Evolutionary conservation across 1,140 invertebrate genomes (phyloP), one percentile per base, ranked within the genome.

Genomic region (Pararge aegeria): DNA sequence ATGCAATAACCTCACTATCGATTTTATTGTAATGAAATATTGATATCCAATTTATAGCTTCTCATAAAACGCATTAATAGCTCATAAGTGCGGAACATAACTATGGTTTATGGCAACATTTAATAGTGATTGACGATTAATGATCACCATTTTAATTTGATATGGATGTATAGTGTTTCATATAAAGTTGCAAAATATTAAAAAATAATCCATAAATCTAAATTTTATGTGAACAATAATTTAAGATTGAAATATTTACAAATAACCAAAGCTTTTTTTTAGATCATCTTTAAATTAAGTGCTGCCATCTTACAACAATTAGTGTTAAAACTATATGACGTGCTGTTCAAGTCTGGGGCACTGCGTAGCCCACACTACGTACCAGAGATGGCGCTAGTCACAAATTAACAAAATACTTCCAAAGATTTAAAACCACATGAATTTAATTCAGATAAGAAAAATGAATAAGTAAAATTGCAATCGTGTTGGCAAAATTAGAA

Each of bases 111-210:
- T 52, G 24, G 19, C 40, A 16, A 16, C 24, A 42, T 61, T 61
- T 57, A 34, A 57, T 61, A 55, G 54, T 66, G 64, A 66, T 66
- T 66, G 58, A 18, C 50, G 50, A 21, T 61, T 66, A 48, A 66
- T 66, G 51, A 40, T 34, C 30, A 13, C 34, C 9, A 46, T 15
- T 44, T 44, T 34, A 12, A 34, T 34, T 12, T 10, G 12, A 34
- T 7, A 12, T 7, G 30, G 30, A 1, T 34, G 30, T 34, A 10
- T 12, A 34, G 30, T 1, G 7, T 34, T 7, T 3, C 2, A 1
- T 12, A 34, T 34, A 10, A 34, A 29, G 12, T 34, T 34, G 27
- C 0, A 27, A 27, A 27, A 27, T 27, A 27, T 9, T 9, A 9
- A 2, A 24, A 24, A 24, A 7, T 24, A 24, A 24, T 24, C 24